Conservation (phyloP, 2,888 invertebrate species). For the Heteromyza rotundicornis region DNA sequence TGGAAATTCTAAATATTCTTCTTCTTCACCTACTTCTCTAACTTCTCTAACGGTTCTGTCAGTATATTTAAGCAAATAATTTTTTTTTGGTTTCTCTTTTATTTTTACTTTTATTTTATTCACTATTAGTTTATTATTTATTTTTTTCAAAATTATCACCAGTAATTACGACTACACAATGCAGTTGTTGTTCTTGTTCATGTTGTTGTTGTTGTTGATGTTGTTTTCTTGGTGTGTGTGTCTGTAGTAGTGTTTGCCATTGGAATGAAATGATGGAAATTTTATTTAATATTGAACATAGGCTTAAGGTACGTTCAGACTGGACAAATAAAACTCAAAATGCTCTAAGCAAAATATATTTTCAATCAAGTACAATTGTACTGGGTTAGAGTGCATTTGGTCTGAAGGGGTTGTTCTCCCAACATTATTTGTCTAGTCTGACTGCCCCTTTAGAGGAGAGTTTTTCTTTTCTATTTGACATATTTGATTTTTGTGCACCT, state of each 20-base stretch:
- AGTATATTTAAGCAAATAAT: conserved; percentile 13
- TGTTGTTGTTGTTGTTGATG: not conserved
- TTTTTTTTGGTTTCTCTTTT: conserved; percentile 27
- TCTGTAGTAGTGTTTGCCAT: conserved; percentile 12
- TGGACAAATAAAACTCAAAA: no score
- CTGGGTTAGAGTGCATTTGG: no score
- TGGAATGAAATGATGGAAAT: no score
- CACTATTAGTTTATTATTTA: conserved; percentile 34
- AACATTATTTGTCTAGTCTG: no score
- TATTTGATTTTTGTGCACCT: no score
- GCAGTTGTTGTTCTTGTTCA: conserved; percentile 42
- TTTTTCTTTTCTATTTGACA: no score
- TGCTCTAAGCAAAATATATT: no score
- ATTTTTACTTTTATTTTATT: conserved; percentile 25
- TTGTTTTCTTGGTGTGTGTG: conserved; percentile 19
- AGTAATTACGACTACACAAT: conserved; percentile 59
- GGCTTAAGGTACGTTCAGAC: no score
- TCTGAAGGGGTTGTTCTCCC: no score
- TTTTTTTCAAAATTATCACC: conserved; percentile 58
- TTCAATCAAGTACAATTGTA: no score
- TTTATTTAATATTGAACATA: no score
- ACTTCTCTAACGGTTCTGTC: conserved; percentile 1
- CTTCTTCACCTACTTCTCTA: not conserved
- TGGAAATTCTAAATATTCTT: conserved; percentile 43
- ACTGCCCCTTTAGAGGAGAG: no score